Evolutionary conservation across 2,797 vertebrate species (phyloP).

Genomic region (Micromesistius poutassou): DNA sequence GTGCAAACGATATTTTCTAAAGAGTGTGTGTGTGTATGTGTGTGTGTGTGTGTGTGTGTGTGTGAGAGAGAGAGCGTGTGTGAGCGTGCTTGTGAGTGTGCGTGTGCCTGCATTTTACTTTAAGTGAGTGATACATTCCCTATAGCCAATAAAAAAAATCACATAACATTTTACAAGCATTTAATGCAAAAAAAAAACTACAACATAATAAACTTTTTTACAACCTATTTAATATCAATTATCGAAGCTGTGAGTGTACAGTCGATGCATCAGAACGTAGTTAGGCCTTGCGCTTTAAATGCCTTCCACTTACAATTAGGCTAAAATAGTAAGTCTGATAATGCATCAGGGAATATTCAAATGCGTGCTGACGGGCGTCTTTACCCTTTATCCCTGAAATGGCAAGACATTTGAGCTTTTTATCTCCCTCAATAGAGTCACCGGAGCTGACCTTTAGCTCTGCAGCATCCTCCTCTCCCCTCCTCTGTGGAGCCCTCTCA

Average conservation of each 20-base stretch:
- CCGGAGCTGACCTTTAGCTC: conserved; percentile 59
- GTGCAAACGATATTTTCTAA: too few species aligned
- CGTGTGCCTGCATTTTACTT: too few species aligned
- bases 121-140: not conserved
- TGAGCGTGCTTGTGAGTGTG: not conserved
- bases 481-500: conserved; percentile 11
- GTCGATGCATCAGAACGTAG: not conserved
- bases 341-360: conserved; percentile 49
- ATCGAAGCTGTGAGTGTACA: not conserved
- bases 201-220: not conserved
- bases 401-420: conserved; percentile 70
- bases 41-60: not conserved
- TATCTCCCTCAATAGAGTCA: conserved; percentile 62
- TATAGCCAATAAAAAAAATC: not conserved
- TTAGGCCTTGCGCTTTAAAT: not conserved
- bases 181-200: not conserved
- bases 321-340: conserved; percentile 29
- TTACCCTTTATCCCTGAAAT: conserved; percentile 67
- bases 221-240: not conserved
- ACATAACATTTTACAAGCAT: not conserved
- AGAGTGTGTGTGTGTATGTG: not conserved
- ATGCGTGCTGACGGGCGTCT: conserved; percentile 61
- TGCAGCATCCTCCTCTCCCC: not conserved
- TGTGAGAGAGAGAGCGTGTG: too few species aligned
- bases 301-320: not conserved